Conservation (phyloP, 1,140 invertebrate genomes). For the Bombus confusus region DNA sequence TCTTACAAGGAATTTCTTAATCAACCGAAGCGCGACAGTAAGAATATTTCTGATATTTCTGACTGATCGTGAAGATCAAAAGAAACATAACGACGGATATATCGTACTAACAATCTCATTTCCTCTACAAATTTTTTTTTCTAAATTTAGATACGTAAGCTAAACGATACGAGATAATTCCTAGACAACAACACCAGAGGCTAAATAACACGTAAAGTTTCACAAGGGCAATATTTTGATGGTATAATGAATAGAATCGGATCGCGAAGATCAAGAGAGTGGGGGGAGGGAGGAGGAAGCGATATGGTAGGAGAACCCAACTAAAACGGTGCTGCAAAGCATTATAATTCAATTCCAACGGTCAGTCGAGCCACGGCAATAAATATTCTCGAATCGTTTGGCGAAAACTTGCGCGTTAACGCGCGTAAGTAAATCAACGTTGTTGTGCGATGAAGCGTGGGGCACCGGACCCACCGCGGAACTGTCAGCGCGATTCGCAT, state of each 20-base stretch:
- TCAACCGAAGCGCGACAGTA: too few relatives aligned
- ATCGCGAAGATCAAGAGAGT: neutral
- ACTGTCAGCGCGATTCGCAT: conserved; percentile 1
- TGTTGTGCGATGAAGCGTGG: conserved; percentile 65
- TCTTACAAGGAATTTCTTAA: too few relatives aligned
- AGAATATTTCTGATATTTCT: too few relatives aligned
- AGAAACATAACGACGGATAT: too few relatives aligned
- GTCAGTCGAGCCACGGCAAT: conserved; percentile 48
- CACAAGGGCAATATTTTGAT: neutral
- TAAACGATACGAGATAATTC: too few relatives aligned
- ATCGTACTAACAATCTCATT: too few relatives aligned
- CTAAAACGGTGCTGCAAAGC: conserved; percentile 26
- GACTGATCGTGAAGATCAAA: too few relatives aligned
- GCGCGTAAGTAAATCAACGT: conserved; percentile 72
- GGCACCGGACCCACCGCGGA: conserved; percentile 22
- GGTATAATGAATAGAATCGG: neutral
- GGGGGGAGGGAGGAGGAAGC: neutral
- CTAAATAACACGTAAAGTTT: neutral
- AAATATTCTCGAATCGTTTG: conserved; percentile 64
- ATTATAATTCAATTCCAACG: conserved; percentile 62
- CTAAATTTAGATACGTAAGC: too few relatives aligned
- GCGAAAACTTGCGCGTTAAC: conserved; percentile 71
- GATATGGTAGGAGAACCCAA: conserved; percentile 6
- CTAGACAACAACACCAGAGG: too few relatives aligned
- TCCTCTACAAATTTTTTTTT: too few relatives aligned